Evolutionary conservation across 1,140 invertebrate species (phyloP), one percentile per base, ranked within the genome.

Genomic region (Xylocopa sonorina): DNA sequence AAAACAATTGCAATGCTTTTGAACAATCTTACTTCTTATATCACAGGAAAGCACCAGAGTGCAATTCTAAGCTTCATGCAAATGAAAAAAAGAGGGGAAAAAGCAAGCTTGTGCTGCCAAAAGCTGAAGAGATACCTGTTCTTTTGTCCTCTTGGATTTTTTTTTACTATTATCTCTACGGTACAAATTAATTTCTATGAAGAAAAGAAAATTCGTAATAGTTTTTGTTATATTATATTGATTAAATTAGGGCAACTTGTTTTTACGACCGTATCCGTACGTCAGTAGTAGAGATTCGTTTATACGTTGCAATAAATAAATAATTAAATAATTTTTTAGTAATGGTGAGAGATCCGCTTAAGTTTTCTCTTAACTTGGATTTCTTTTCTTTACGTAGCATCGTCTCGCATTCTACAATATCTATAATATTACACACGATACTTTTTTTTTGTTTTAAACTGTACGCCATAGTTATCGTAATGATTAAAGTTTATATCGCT

Each of bases 361-460:
- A 85, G 78, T 86, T 81, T 87, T 77, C 41, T 78, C 57, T 71
- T 79, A 81, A 80, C 73, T 79, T 82, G 78, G 38, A 83, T 83
- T 78, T 80, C 78, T 62, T 80, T 73, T 78, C 9, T 78, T 85
- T 88, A 82, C 87, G 84, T 90, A 89, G 81, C 86, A 87, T 89
- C 87, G 76, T 80, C 82, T 90, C 87, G 84, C 77, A 87, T 87
- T 83, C 88, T 91, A 91, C 87, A 85, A 85, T 91, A 91, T 88
- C 90, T 90, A 88, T 90, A 92, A 92, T 90, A 91, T 91, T 92
- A 92, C 91, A 92, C 90, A 92, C 90, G 89, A 91, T 92, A 92
- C 81, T 55, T 76, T 79, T 78, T 63, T 66, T 67, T 41, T 67
- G 53, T 83, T 90, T 92, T 91, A 82, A 92, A 92, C 89, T 90